phyloP scores from a whole-genome alignment of 1,140 invertebrate genomes.

The Bombyx mori region DNA sequence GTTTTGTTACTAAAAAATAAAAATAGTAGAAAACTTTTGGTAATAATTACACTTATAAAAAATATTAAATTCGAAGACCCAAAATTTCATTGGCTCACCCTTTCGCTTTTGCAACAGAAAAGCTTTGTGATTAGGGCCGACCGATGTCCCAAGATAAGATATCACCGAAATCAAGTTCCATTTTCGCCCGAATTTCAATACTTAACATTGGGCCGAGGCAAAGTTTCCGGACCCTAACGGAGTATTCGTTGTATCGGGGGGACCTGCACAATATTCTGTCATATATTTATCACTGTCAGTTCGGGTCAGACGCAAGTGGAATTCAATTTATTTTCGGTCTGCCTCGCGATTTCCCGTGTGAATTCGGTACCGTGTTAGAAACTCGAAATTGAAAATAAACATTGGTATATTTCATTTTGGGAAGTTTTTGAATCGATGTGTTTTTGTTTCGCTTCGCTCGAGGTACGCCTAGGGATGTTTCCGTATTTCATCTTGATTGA shows the following conservation, averaged over 20 bases:
- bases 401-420: slow-evolving; percentile 6
- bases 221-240: slow-evolving; percentile 5
- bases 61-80: neutral
- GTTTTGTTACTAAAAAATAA: neutral
- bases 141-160: slow-evolving; percentile 6
- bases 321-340: slow-evolving; percentile 49
- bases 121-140: slow-evolving; percentile 6
- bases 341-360: slow-evolving; percentile 47
- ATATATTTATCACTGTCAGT: slow-evolving; percentile 26
- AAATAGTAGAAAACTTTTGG: neutral
- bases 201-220: neutral
- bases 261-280: slow-evolving; percentile 17
- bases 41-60: neutral
- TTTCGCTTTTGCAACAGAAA: slow-evolving; percentile 7
- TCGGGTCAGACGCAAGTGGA: slow-evolving; percentile 21
- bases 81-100: neutral
- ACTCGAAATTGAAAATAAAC: slow-evolving; percentile 24
- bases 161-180: slow-evolving; percentile 2
- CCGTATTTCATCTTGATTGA: too few species aligned
- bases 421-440: slow-evolving; percentile 16
- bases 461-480: too few species aligned
- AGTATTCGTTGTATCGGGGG: slow-evolving; percentile 7
- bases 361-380: slow-evolving; percentile 29
- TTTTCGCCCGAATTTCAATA: slow-evolving; percentile 7
- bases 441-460: neutral